phyloP scores from a whole-genome alignment of 2,797 vertebrate genomes.

The Spondyliosoma cantharus region DNA sequence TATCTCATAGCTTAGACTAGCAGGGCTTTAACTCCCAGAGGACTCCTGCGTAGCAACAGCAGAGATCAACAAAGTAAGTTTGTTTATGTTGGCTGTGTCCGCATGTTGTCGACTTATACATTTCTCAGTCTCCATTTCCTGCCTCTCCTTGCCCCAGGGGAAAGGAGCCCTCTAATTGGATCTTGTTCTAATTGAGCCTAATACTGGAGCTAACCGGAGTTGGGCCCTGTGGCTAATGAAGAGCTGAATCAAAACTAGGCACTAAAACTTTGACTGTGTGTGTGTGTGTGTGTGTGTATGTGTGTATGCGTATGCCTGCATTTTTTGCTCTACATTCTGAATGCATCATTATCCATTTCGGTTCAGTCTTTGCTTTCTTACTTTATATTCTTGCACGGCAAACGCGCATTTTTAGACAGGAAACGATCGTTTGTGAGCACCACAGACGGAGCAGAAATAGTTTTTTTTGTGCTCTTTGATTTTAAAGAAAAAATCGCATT shows the following conservation, averaged over 20 bases:
- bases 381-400: constrained; percentile 28
- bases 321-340: constrained; percentile 65
- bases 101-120: constrained; percentile 98
- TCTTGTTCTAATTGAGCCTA: constrained; percentile 99
- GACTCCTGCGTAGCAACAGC: constrained; percentile 98
- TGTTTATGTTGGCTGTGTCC: constrained; percentile 99
- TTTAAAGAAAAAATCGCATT: neutral
- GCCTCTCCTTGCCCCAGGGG: constrained; percentile 97
- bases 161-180: constrained; percentile 98
- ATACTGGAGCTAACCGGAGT: constrained; percentile 99
- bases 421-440: constrained; percentile 9
- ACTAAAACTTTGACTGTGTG: constrained; percentile 90
- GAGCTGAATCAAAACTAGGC: constrained; percentile 98
- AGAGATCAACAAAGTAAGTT: constrained; percentile 99
- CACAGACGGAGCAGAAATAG: neutral
- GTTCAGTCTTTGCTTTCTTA: constrained; percentile 45
- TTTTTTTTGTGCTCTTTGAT: neutral
- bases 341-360: constrained; percentile 63
- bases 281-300: constrained; percentile 18
- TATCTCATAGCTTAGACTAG: constrained; percentile 99
- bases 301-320: constrained; percentile 35
- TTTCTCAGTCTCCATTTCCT: constrained; percentile 99
- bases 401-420: constrained; percentile 26
- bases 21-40: constrained; percentile 97
- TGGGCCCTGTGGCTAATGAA: constrained; percentile 94